These are phyloP conservation scores for Lacerta viridis DNA, from an alignment of 2,797 vertebrate species.

Conservation along the genomic window DNA sequence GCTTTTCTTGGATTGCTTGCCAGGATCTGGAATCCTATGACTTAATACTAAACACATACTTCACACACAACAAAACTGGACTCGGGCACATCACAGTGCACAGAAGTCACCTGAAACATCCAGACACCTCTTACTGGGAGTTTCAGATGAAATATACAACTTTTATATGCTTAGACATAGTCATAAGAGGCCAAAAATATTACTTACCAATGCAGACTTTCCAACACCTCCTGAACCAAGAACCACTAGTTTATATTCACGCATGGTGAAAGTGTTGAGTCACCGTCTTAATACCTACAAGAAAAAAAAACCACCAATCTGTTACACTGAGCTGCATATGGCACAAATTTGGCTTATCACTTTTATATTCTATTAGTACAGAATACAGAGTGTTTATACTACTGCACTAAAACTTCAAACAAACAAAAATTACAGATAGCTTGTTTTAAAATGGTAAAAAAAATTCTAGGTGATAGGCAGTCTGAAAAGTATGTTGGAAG, in stretches of 20 bases:
- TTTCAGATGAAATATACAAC: not conserved
- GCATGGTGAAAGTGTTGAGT: constrained; percentile 87
- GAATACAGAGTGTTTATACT: not conserved
- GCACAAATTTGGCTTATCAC: not conserved
- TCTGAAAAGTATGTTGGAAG: not conserved
- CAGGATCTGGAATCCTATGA: not conserved
- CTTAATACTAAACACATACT: not conserved
- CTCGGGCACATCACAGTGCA: not conserved
- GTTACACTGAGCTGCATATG: not conserved
- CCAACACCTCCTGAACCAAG: constrained; percentile 95
- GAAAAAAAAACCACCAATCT: constrained; percentile 50
- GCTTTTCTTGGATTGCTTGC: not conserved
- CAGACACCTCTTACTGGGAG: not conserved
- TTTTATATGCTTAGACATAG: not conserved
- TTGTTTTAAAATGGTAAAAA: not conserved
- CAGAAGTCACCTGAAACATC: not conserved
- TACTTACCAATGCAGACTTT: constrained; percentile 93
- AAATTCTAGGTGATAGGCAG: not conserved
- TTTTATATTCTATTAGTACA: not conserved
- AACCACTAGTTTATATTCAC: constrained; percentile 96
- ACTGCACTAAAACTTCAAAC: not conserved
- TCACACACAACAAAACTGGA: not conserved
- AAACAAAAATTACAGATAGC: not conserved
- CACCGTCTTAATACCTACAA: constrained; percentile 76
- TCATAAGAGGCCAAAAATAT: not conserved